phyloP scores from a whole-genome alignment of 2,113 vertebrate genomes.

The Athene noctua region DNA sequence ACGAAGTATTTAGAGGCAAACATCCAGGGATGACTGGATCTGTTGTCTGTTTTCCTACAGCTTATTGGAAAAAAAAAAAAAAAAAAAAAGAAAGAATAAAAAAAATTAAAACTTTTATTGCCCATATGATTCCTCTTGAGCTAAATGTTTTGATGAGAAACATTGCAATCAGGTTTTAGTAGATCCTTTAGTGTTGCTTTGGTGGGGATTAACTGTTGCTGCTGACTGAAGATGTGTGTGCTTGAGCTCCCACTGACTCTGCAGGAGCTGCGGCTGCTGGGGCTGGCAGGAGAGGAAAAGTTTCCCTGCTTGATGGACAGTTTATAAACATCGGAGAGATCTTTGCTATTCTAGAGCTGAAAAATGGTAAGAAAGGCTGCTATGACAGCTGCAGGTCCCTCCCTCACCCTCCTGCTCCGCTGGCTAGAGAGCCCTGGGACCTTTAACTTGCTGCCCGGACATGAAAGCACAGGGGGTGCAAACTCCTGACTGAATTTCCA shows the following conservation, averaged over 20 bases:
- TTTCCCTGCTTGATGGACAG: background rate
- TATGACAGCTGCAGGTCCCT: background rate
- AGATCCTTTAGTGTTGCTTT: background rate
- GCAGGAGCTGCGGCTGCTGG: background rate
- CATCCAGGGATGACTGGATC: background rate
- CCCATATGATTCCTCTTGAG: background rate
- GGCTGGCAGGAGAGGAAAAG: background rate
- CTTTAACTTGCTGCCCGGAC: background rate
- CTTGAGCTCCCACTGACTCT: background rate
- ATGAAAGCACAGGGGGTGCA: background rate
- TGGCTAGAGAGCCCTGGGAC: rapidly evolving
- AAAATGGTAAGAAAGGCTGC: background rate
- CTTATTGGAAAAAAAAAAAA: background rate
- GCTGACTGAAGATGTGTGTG: background rate
- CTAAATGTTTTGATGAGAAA: background rate
- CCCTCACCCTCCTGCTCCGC: background rate
- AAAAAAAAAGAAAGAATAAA: too few relatives aligned
- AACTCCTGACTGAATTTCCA: background rate
- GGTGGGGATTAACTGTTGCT: background rate
- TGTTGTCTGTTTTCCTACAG: background rate
- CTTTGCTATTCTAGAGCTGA: background rate
- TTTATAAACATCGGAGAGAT: background rate
- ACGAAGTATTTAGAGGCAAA: background rate
- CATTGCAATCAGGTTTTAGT: background rate
- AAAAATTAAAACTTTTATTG: background rate